Conservation (phyloP, 2,797 vertebrate genomes). For the Acanthiza pusilla region DNA sequence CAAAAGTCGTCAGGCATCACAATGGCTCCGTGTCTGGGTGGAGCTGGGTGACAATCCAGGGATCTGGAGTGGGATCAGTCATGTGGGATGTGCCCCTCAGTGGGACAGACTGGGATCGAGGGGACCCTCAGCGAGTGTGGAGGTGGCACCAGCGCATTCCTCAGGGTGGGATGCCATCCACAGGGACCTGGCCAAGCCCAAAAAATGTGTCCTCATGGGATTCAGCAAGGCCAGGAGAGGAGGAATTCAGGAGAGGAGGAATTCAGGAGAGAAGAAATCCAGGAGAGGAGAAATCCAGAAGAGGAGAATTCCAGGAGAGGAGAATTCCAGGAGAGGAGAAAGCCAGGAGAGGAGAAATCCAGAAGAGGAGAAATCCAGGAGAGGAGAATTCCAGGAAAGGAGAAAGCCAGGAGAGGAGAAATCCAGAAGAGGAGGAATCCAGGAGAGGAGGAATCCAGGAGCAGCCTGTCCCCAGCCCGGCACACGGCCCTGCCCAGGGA, state of each 20-base stretch:
- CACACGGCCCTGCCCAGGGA: background rate
- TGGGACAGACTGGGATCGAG: background rate
- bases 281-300: background rate
- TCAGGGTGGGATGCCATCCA: background rate
- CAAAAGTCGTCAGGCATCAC: no score
- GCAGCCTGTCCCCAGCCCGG: no score
- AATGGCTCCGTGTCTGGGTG: background rate
- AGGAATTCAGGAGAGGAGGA: background rate
- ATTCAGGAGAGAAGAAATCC: background rate
- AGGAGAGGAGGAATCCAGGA: no score
- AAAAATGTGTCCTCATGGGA: background rate
- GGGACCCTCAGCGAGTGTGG: background rate
- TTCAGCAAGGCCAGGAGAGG: background rate
- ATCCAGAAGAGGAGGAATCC: background rate
- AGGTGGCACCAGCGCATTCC: background rate
- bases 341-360: background rate
- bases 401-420: background rate
- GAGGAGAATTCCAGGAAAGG: background rate
- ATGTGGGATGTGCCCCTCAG: background rate
- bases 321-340: background rate
- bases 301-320: no score
- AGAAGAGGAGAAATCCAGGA: background rate
- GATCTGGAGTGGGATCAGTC: background rate
- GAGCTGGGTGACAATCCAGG: fast-evolving
- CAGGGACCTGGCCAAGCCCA: background rate